Conservation (phyloP, 1,140 invertebrate species). For the Anadara kagoshimensis region DNA sequence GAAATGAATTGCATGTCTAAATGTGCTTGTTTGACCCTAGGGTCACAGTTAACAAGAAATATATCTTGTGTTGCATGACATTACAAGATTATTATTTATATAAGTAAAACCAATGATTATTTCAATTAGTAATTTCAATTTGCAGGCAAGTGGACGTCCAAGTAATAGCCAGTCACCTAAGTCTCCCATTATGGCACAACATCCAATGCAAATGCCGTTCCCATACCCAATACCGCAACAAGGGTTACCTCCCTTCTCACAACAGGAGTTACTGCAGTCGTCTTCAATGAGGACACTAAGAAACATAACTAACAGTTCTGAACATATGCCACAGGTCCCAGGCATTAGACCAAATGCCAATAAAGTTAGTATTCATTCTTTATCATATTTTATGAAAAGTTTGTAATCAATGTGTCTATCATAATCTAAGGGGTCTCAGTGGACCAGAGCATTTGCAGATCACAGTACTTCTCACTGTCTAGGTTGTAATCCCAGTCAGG, state of each 20-base stretch:
- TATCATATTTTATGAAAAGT: no score
- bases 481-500: no score
- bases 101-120: no score
- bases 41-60: no score
- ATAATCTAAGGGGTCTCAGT: no score
- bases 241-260: conserved; percentile 3
- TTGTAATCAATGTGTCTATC: no score
- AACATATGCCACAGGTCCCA: conserved; percentile 10
- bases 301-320: conserved; percentile 52
- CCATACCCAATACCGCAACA: conserved; percentile 8
- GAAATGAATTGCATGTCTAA: no score
- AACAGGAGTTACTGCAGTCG: conserved; percentile 1
- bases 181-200: neutral
- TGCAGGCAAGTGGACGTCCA: neutral
- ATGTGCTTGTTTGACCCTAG: no score
- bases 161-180: conserved; percentile 3
- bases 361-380: conserved; percentile 25
- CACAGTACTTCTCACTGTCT: no score
- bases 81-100: no score
- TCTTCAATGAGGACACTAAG: conserved; percentile 33
- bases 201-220: neutral
- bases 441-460: no score
- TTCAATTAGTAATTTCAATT: neutral
- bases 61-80: no score
- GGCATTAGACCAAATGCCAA: conserved; percentile 20